phyloP scores from a whole-genome alignment of 2,797 vertebrate genomes.

The Danio albolineatus region DNA sequence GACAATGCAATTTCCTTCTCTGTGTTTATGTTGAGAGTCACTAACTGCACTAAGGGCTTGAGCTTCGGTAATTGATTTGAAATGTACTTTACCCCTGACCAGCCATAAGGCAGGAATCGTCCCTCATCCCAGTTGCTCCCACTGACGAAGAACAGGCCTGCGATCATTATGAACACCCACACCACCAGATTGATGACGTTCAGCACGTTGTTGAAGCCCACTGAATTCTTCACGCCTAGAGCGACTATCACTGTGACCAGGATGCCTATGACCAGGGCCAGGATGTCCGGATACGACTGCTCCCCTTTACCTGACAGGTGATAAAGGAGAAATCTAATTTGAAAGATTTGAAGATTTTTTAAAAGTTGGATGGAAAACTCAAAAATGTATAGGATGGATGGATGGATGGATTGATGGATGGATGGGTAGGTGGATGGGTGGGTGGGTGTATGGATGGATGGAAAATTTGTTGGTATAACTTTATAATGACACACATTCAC shows the following conservation, averaged over 20 bases:
- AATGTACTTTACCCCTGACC: conserved; percentile 91
- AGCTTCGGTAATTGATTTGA: conserved; percentile 12
- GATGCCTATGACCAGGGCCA: conserved; percentile 91
- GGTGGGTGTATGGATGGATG: too few relatives aligned
- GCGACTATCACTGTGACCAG: conserved; percentile 94
- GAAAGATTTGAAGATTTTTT: not conserved
- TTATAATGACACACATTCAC: too few relatives aligned
- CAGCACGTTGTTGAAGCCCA: conserved; percentile 95
- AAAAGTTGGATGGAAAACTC: too few relatives aligned
- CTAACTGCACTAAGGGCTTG: not conserved
- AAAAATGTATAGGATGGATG: too few relatives aligned
- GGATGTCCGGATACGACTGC: conserved; percentile 93
- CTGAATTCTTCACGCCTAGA: conserved; percentile 95
- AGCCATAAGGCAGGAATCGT: conserved; percentile 92
- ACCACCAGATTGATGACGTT: conserved; percentile 94
- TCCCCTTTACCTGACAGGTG: conserved; percentile 89
- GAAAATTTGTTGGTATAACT: too few relatives aligned
- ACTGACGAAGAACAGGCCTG: conserved; percentile 92
- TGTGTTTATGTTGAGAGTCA: conserved; percentile 4
- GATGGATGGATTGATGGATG: too few relatives aligned
- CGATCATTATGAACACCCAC: conserved; percentile 98
- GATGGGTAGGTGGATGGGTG: too few relatives aligned
- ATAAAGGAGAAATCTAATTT: conserved; percentile 4
- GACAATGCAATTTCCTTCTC: conserved; percentile 19
- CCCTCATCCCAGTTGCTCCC: conserved; percentile 94